phyloP scores from a whole-genome alignment of 1,140 invertebrate species.

The Ceratina australensis region DNA sequence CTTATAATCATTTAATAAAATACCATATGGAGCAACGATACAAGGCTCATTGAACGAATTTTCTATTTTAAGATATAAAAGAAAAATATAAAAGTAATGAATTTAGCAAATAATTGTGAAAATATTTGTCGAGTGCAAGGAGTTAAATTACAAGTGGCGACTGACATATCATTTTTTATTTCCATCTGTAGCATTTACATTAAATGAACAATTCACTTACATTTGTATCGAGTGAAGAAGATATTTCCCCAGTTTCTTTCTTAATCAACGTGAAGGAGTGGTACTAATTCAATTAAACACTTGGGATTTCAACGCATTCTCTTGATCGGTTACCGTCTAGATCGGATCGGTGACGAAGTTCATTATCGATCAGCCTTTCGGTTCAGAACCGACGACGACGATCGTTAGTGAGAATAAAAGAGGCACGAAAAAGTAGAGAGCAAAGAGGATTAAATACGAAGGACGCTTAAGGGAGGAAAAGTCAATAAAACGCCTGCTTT shows the following conservation, averaged over 20 bases:
- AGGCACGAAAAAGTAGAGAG: neutral
- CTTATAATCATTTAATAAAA: too few relatives aligned
- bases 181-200: too few relatives aligned
- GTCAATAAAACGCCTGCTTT: neutral
- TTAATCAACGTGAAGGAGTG: neutral
- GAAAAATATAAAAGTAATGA: too few relatives aligned
- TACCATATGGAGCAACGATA: too few relatives aligned
- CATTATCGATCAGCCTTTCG: conserved; percentile 29
- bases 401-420: conserved; percentile 18
- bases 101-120: too few relatives aligned
- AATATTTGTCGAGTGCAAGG: too few relatives aligned
- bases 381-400: conserved; percentile 7
- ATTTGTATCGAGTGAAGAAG: neutral
- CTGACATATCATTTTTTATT: too few relatives aligned
- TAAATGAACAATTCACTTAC: too few relatives aligned
- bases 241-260: too few relatives aligned
- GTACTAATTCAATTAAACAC: conserved; percentile 21
- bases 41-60: too few relatives aligned
- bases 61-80: too few relatives aligned
- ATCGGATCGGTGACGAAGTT: neutral
- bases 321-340: neutral
- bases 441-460: conserved; percentile 4
- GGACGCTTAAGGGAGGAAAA: neutral
- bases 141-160: too few relatives aligned
- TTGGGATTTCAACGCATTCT: conserved; percentile 7